Evolutionary conservation across 2,113 vertebrate species (phyloP).

Genomic region (Oriolus oriolus): DNA sequence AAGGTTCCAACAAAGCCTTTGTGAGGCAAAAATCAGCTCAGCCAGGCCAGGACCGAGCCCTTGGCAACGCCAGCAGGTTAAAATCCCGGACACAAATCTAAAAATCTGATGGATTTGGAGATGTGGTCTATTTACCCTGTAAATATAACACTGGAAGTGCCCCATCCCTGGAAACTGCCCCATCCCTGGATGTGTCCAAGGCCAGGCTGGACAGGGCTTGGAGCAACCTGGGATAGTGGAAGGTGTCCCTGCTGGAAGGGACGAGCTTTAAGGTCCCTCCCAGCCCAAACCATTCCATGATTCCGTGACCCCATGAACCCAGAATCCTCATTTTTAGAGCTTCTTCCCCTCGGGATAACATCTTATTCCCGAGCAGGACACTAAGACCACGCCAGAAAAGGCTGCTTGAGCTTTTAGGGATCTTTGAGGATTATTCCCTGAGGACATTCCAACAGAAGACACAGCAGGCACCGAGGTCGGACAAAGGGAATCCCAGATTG

Average conservation of each 20-base stretch:
- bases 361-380: not conserved
- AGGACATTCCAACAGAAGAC: not conserved
- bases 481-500: not conserved
- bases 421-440: not conserved
- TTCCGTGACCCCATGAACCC: not conserved
- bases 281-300: not conserved
- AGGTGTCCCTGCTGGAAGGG: not conserved
- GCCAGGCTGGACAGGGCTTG: not conserved
- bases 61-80: fast-evolving
- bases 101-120: fast-evolving
- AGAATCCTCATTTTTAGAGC: not conserved
- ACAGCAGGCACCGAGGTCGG: not conserved
- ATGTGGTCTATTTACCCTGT: fast-evolving
- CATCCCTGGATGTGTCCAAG: not conserved
- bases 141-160: not conserved
- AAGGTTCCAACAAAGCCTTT: not conserved
- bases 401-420: not conserved
- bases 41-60: not conserved
- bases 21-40: not conserved
- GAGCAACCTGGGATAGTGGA: fast-evolving
- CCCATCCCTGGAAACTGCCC: not conserved
- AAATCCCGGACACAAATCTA: not conserved
- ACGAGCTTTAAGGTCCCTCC: not conserved
- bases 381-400: not conserved
- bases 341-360: not conserved